Conservation (phyloP, 2,797 vertebrate species). For the Varecia variegata region DNA sequence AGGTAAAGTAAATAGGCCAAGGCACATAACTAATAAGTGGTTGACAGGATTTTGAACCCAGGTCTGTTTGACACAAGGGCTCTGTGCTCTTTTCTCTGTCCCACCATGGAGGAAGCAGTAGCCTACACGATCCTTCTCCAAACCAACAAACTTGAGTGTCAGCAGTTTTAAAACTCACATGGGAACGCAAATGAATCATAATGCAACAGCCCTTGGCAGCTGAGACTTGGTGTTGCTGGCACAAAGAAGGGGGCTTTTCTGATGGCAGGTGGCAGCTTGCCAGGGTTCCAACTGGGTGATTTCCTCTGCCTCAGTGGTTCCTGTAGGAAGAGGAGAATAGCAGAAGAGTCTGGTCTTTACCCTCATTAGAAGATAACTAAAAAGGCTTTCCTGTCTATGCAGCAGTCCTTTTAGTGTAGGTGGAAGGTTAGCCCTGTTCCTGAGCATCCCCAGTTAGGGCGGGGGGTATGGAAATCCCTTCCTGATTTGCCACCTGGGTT, state of each 20-base stretch:
- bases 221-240: background rate
- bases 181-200: background rate
- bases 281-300: background rate
- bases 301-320: conserved; percentile 24
- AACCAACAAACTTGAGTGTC: background rate
- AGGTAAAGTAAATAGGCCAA: background rate
- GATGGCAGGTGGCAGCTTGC: background rate
- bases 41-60: background rate
- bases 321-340: background rate
- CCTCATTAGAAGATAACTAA: background rate
- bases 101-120: background rate
- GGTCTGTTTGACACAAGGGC: background rate
- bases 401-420: background rate
- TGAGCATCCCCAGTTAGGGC: background rate
- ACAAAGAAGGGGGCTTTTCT: background rate
- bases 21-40: background rate
- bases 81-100: background rate
- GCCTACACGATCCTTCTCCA: background rate
- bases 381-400: background rate
- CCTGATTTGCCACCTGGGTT: background rate
- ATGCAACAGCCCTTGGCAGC: background rate
- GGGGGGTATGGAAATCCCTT: background rate
- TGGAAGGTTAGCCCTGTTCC: background rate
- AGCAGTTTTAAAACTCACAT: background rate
- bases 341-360: background rate